Evolutionary conservation across 2,888 invertebrate genomes (phyloP).

Genomic region (Spodoptera exigua): DNA sequence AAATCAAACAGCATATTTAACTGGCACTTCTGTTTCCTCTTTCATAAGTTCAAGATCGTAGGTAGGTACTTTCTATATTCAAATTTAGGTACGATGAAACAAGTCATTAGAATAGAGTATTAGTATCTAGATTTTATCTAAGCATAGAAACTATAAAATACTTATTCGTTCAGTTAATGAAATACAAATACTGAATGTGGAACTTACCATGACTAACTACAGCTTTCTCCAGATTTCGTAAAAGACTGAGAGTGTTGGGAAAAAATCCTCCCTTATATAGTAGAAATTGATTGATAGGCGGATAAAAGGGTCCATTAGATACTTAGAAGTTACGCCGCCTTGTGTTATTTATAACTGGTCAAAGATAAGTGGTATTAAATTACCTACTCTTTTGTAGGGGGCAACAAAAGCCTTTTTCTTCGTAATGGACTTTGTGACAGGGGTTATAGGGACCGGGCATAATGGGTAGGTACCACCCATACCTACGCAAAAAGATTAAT

Average conservation of each 20-base stretch:
- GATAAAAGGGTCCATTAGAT: slow-evolving; percentile 79
- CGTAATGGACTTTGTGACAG: slow-evolving; percentile 33
- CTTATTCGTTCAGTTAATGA: slow-evolving; percentile 5
- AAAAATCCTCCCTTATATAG: slow-evolving; percentile 74
- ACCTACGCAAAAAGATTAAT: slow-evolving; percentile 13
- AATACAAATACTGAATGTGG: slow-evolving; percentile 5
- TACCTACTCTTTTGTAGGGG: slow-evolving; percentile 30
- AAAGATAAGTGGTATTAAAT: slow-evolving; percentile 41
- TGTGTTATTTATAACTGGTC: slow-evolving; percentile 58
- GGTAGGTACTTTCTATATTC: no score
- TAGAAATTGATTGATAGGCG: slow-evolving; percentile 72
- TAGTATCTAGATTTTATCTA: no score
- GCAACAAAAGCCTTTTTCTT: slow-evolving; percentile 51
- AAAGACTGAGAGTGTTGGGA: slow-evolving; percentile 59
- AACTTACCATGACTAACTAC: slow-evolving; percentile 72
- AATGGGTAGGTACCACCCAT: slow-evolving; percentile 14
- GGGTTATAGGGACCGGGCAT: slow-evolving; percentile 18
- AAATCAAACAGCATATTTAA: no score
- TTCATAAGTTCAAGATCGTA: no score
- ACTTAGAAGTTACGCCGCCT: slow-evolving; percentile 52
- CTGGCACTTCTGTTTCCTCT: no score
- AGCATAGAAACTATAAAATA: background rate
- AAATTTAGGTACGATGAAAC: no score
- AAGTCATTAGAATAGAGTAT: no score
- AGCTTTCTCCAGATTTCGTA: slow-evolving; percentile 52